Evolutionary conservation across 2,113 vertebrate species (phyloP), one percentile per base, ranked within the genome.

Genomic region (Calyptomena viridis): DNA sequence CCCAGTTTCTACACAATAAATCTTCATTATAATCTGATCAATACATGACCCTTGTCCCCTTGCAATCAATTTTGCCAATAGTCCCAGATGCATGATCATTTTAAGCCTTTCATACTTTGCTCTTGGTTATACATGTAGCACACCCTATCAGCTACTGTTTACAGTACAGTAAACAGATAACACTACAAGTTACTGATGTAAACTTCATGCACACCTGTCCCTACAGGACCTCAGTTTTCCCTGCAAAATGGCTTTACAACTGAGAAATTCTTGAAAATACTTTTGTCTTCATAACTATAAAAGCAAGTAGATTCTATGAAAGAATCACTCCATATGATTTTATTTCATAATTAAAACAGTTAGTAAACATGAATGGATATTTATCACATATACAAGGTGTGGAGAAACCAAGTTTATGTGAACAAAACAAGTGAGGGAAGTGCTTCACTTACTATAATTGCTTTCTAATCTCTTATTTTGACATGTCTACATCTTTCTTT

Each of bases 21-120:
- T 93, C 87, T 82, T 95, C 87, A 83, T 89, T 94, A 87, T 53
- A 60, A 89, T 30, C 40, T 58, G 62, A 92, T 95, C 90, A 1
- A 97, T 75, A 39, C 37, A 20, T 3, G 7, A 83, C 62, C 66
- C 47, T 69, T 53, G 22, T 63, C 30, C 55, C 35, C 60, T 71
- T 82, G 69, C 87, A 91, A 71, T 93, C 79, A 92, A 13, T 69
- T 91, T 59, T 42, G 62, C 64, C 83, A 74, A 40, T 75, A 90
- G 27, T 19, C 86, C 35, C 77, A 80, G 62, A 11, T 78, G 31
- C 14, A 19, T 30, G 79, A 94, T 88, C 87, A 56, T 91, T 66
- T 90, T 42, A 78, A 84, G 31, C 18, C 18, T 72, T 66, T n/a
- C 47, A 56, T 8, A 19, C 9, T 55, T 33, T 17, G 58, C 66